Conservation (phyloP, 1,140 invertebrate species). For the Epicauta chinensis region DNA sequence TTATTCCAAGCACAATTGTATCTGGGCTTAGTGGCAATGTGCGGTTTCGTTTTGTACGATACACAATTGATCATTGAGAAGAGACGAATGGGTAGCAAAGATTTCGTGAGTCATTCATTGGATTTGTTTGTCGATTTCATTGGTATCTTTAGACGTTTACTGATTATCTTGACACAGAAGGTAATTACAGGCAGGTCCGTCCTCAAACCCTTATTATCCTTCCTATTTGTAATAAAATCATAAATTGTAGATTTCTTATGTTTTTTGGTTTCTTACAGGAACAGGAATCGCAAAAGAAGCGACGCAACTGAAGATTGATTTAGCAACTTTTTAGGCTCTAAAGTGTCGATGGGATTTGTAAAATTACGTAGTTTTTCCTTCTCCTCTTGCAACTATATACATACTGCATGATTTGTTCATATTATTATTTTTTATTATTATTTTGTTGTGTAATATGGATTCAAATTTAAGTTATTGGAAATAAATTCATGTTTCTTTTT, state of each 20-base stretch:
- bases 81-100: slow-evolving; percentile 78
- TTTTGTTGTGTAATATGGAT: too few species aligned
- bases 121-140: slow-evolving; percentile 91
- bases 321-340: neutral
- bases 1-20: slow-evolving; percentile 85
- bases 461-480: too few species aligned
- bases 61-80: slow-evolving; percentile 96
- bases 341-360: too few species aligned
- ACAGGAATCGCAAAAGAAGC: slow-evolving; percentile 32
- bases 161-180: slow-evolving; percentile 86
- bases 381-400: too few species aligned
- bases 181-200: slow-evolving; percentile 49
- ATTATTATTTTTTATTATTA: too few species aligned
- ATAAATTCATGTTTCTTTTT: too few species aligned
- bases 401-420: too few species aligned
- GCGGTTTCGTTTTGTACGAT: slow-evolving; percentile 91
- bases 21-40: slow-evolving; percentile 82
- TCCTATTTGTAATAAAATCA: neutral
- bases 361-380: too few species aligned
- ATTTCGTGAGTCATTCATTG: slow-evolving; percentile 85
- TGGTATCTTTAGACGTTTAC: slow-evolving; percentile 80
- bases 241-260: too few species aligned
- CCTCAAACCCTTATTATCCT: slow-evolving; percentile 13
- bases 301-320: slow-evolving; percentile 8
- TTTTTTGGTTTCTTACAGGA: slow-evolving; percentile 27